Evolutionary conservation across 2,797 vertebrate species (phyloP).

Genomic region (Scyliorhinus canicula): DNA sequence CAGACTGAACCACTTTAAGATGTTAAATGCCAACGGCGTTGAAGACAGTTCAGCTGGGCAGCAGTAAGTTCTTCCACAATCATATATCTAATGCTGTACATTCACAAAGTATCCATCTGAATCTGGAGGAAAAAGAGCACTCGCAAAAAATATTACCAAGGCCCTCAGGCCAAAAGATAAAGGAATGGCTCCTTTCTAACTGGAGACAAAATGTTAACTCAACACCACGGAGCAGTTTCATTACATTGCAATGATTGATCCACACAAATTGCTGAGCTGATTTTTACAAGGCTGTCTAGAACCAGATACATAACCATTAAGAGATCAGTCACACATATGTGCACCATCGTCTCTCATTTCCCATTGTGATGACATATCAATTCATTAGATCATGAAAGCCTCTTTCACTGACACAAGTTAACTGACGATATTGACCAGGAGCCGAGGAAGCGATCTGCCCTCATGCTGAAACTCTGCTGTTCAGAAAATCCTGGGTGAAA

Average conservation of each 20-base stretch:
- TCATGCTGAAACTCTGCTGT: background rate
- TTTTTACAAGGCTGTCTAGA: background rate
- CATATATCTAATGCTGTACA: background rate
- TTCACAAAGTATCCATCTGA: background rate
- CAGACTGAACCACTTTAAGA: background rate
- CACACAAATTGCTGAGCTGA: background rate
- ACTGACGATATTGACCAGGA: background rate
- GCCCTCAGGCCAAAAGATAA: background rate
- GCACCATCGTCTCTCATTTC: background rate
- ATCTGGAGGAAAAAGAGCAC: background rate
- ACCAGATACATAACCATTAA: background rate
- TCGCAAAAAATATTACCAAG: background rate
- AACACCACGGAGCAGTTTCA: background rate
- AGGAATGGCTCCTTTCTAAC: background rate
- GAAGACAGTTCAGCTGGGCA: background rate
- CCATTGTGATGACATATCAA: background rate
- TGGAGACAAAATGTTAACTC: background rate
- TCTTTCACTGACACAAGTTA: background rate
- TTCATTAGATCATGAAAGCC: background rate
- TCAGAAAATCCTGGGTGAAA: background rate
- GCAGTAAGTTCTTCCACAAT: background rate
- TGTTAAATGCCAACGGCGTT: background rate
- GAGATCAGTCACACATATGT: background rate
- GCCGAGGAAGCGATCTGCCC: background rate
- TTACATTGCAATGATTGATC: background rate